Evolutionary conservation across 2,888 invertebrate species (phyloP), one percentile per base, ranked within the genome.

Genomic region (Amphiduros pacificus): DNA sequence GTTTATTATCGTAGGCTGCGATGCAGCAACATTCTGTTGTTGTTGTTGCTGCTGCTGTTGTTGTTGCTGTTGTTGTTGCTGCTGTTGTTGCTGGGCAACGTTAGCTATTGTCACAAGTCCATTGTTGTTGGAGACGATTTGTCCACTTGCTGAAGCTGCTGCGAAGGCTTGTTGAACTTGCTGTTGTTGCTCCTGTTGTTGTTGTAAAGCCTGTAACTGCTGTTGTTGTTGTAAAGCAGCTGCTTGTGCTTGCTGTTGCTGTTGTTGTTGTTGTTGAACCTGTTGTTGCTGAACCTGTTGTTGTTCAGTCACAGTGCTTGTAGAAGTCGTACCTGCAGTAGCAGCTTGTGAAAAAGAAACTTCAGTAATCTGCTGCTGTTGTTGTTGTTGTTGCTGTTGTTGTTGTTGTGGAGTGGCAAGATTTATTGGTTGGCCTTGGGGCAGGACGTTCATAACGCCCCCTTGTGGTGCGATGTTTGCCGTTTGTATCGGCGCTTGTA

Each of bases 281-380:
- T 56, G 55, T 27, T 36, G 55, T 2, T 36, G 36, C 5, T 17
- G 17, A 6, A 54, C 54, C 22, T 31, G 32, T 28, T 55, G 55
- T 17, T 36, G 41, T 48, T 56, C 32, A 2, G 58, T 14, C 4
- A 36, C 36, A 36, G 36, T 36, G n/a, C n/a, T n/a, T n/a, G n/a
- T n/a, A n/a, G n/a, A n/a, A n/a, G n/a, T n/a, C n/a, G n/a, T n/a
- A n/a, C n/a, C n/a, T n/a, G n/a, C n/a, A n/a, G n/a, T n/a, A n/a
- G n/a, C n/a, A n/a, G n/a, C n/a, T n/a, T n/a, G n/a, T n/a, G n/a
- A n/a, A n/a, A n/a, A n/a, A n/a, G n/a, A n/a, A n/a, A n/a, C n/a
- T n/a, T n/a, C n/a, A n/a, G n/a, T n/a, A 41, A 26, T 40, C 22
- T 56, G 61, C 20, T 48, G 48, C 51, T 62, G 62, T 14, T 26